Evolutionary conservation across 2,888 invertebrate genomes (phyloP), one percentile per base, ranked within the genome.

Genomic region (Tetropium fuscum): DNA sequence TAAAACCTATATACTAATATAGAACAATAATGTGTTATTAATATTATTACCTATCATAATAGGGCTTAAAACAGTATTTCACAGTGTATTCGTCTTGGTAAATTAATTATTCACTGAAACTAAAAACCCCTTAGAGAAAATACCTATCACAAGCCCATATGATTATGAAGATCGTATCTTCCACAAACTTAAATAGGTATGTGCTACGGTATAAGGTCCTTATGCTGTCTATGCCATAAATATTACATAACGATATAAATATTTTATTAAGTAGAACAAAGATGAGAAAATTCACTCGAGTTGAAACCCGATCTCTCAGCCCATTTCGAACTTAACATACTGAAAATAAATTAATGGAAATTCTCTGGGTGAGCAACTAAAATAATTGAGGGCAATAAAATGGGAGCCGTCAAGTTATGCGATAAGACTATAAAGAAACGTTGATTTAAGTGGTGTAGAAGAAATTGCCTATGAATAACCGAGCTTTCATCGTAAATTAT

Each of bases 401-500:
- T 53, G 51, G 64, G 60, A 44, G 54, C 49, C 38, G 34, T 22
- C 49, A 44, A 54, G 58, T 64, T 62, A 62, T 58, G 44, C 38
- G 64, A 58, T 51, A 55, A 55, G 59, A 45, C 47, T 57, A 63
- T 66, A 68, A 61, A 60, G 61, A 60, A 61, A 41, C 62, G 63
- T 70, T 69, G 70, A 74, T 74, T 73, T 73, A 74, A 68, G 65
- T 59, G 68, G 70, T 70, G 74, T 72, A 69, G 69, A 73, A 68
- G 68, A 69, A 73, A 74, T 72, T 68, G 72, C 70, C 72, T 73
- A 75, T 73, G 75, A 76, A 75, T 77, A 76, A 75, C 74, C 60
- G 63, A 74, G 63, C 74, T 70, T 71, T 74, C 73, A 68, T 71
- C 75, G 69, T 78, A 78, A 78, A 78, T 78, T 76, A 77, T 66